A percentile compares a stretch with the other conserved stretches of the same genome.
Evolutionary conservation across 1,140 invertebrate species (phyloP).

Genomic region (Dolichoris vasculosae): DNA sequence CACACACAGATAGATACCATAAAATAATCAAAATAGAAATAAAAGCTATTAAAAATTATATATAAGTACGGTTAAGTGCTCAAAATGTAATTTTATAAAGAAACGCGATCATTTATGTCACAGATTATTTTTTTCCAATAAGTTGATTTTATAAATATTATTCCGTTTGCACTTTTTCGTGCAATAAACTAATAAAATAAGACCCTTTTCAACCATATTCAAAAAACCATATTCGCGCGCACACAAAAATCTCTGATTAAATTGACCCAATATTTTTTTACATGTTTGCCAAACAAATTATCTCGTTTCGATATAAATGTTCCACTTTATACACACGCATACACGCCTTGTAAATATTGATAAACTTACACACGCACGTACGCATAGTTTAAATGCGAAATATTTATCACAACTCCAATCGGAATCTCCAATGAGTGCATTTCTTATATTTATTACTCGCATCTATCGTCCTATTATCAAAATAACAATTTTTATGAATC

Average conservation of each 20-base stretch:
- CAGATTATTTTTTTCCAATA: background rate
- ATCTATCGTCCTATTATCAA: background rate
- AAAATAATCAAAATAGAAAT: constrained; percentile 22
- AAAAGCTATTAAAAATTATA: constrained; percentile 20
- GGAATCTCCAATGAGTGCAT: background rate
- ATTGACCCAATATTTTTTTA: constrained; percentile 15
- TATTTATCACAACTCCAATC: constrained; percentile 48
- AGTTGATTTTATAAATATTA: constrained; percentile 34
- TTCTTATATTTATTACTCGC: constrained; percentile 23
- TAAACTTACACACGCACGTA: background rate
- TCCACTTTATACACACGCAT: constrained; percentile 1
- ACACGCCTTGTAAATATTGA: background rate
- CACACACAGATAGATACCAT: background rate
- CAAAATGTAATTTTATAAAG: background rate
- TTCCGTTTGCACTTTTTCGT: background rate
- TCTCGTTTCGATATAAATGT: constrained; percentile 41
- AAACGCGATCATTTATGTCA: background rate
- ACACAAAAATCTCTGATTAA: background rate
- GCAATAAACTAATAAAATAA: background rate
- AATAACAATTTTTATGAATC: constrained; percentile 66
- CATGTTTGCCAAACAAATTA: constrained; percentile 5
- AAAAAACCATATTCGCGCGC: background rate
- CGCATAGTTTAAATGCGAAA: constrained; percentile 25
- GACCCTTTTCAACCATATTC: background rate
- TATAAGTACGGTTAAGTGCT: constrained; percentile 42